Evolutionary conservation across 2,113 vertebrate genomes (phyloP), one percentile per base, ranked within the genome.

Genomic region (Lates calcarifer): DNA sequence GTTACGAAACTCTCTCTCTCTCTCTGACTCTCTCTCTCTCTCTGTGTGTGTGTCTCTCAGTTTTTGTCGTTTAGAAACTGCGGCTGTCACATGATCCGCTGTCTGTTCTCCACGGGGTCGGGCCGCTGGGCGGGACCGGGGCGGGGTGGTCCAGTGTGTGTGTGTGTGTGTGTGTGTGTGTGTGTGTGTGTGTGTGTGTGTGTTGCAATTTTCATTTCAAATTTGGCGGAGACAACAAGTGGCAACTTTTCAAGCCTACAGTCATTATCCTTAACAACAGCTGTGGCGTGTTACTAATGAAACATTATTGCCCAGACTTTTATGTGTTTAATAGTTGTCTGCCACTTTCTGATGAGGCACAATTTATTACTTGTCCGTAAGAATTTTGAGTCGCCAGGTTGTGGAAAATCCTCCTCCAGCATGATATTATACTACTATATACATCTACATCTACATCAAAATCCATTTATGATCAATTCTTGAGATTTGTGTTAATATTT

Each of bases 41-140:
- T 29, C n/a, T 60, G 18, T 53, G 43, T 63, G 41, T 26, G 55
- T 31, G 14, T 53, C 17, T 71, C 61, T 81, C 57, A 22, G 35
- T 67, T 72, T 79, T 67, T 81, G 89, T 90, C 73, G 83, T 87
- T 85, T 20, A 81, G 87, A 72, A 83, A 85, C 80, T 72, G 80
- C 83, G 83, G 67, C 83, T 71, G 90, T 94, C 93, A 94, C 91
- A 90, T 94, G 94, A 93, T 87, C 82, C 83, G 28, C 81, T 5
- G 88, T 68, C 77, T 67, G 84, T 78, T 65, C 76, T 86, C 74
- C 62, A 6, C 74, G 84, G 93, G 91, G 91, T 87, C 84, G 87
- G 88, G 79, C 74, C 77, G 84, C 68, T 83, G 87, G 92, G 90
- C 90, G 92, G 91, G 79, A 58, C 85, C 71, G 56, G 89, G 90